Percentiles rank a stretch among this genome's conserved stretches.
phyloP scores from a whole-genome alignment of 2,888 invertebrate species.

The Erebia ligea region DNA sequence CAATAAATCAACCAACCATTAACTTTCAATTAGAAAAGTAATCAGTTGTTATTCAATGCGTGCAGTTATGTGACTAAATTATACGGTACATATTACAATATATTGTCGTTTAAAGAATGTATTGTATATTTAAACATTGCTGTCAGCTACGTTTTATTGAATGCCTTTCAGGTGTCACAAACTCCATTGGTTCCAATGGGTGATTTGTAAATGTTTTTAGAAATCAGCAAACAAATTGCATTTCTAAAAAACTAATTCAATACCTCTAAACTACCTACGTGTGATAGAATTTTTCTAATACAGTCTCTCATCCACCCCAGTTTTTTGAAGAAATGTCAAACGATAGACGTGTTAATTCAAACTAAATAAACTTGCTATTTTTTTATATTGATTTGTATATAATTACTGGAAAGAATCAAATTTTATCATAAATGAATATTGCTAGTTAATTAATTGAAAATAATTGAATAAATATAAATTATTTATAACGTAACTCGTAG shows the following conservation, averaged over 20 bases:
- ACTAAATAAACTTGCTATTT: neutral
- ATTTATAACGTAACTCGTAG: neutral
- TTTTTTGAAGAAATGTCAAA: too few relatives aligned
- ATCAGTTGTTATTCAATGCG: neutral
- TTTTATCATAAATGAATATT: neutral
- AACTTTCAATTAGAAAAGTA: slow-evolving; percentile 8
- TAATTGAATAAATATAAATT: neutral
- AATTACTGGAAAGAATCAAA: neutral
- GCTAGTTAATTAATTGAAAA: neutral
- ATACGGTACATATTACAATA: neutral
- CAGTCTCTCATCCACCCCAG: too few relatives aligned
- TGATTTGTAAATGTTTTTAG: neutral
- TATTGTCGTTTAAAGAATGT: neutral
- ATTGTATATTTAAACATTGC: neutral
- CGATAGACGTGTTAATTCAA: too few relatives aligned
- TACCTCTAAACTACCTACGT: neutral
- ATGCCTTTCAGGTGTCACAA: neutral
- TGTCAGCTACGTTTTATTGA: neutral
- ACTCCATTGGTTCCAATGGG: too few relatives aligned
- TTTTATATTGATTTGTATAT: neutral
- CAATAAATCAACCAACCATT: neutral
- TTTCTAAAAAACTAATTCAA: neutral
- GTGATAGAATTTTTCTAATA: too few relatives aligned
- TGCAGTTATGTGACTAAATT: neutral
- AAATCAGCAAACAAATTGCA: neutral